Conservation (phyloP, 2,888 invertebrate species). For the Rosalia funebris region DNA sequence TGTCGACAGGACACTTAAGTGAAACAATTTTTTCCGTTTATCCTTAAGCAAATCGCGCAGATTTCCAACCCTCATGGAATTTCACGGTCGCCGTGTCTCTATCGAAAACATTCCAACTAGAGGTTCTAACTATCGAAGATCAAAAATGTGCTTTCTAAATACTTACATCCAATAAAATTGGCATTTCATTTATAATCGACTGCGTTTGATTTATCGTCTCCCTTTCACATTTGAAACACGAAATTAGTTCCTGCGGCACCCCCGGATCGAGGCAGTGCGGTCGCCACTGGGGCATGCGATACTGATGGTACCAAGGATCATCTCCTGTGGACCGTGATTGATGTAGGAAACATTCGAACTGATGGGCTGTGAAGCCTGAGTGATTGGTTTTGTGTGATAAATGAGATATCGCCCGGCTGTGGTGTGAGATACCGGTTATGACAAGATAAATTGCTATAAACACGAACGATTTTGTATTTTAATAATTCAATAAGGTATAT, state of each 20-base stretch:
- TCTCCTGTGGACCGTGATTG: slow-evolving; percentile 56
- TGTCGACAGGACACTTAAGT: no score
- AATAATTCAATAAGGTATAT: slow-evolving; percentile 45
- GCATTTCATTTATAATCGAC: slow-evolving; percentile 3
- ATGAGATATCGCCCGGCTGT: slow-evolving; percentile 59
- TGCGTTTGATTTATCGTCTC: not conserved
- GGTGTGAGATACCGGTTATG: slow-evolving; percentile 59
- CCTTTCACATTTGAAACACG: slow-evolving; percentile 4
- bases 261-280: not conserved
- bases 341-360: slow-evolving; percentile 57
- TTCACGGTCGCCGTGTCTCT: no score
- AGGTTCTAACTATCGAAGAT: not conserved
- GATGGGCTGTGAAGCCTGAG: slow-evolving; percentile 61
- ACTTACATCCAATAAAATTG: not conserved
- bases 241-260: slow-evolving; percentile 13
- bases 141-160: not conserved
- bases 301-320: slow-evolving; percentile 4
- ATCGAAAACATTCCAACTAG: no score
- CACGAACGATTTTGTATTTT: slow-evolving; percentile 55
- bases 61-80: no score
- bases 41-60: no score
- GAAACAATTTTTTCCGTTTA: no score
- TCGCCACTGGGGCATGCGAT: slow-evolving; percentile 7
- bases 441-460: slow-evolving; percentile 59
- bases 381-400: slow-evolving; percentile 62